Evolutionary conservation across 2,113 vertebrate species (phyloP).

Genomic region (human): DNA sequence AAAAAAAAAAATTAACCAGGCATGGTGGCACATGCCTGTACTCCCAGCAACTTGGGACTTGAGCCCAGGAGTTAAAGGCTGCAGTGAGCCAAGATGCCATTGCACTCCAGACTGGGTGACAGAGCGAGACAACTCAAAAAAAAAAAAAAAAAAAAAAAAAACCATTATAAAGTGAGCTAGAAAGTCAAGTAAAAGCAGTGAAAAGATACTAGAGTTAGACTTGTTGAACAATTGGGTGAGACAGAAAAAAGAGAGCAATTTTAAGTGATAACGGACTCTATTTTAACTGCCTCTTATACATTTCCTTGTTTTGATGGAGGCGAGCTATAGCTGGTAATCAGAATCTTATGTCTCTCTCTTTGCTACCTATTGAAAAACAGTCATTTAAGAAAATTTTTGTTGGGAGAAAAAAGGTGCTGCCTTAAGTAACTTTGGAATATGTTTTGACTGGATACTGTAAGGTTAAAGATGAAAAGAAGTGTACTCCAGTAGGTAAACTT

Average conservation of each 20-base stretch:
- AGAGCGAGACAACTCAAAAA: no score
- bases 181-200: constrained; percentile 7
- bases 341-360: neutral
- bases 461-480: neutral
- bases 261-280: neutral
- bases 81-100: no score
- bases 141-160: no score
- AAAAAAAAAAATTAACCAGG: no score
- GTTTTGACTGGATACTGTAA: neutral
- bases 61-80: no score
- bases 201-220: neutral
- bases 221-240: neutral
- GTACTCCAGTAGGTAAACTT: neutral
- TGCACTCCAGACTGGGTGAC: no score
- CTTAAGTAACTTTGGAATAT: neutral
- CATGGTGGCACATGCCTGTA: no score
- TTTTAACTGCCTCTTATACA: neutral
- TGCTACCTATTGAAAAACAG: neutral
- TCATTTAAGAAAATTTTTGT: neutral
- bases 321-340: neutral
- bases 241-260: neutral
- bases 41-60: no score
- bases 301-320: neutral
- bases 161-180: neutral
- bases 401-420: neutral